Base-by-base conservation (phyloP, 2,888 invertebrate species). In the Hylaea fasciaria region DNA sequence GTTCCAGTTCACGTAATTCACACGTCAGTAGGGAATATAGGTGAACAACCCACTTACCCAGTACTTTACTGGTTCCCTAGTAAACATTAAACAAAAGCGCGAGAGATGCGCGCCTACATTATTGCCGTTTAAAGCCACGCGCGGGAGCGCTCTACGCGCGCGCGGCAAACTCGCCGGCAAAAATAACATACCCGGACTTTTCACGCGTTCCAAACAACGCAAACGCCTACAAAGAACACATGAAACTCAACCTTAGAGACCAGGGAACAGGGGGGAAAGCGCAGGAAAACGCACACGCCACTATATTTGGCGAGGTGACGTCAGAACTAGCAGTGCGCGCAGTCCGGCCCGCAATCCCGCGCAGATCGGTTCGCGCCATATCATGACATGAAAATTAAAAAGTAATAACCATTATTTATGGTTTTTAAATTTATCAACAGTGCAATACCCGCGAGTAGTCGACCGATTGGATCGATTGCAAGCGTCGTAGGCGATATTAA, bases 81-180 rank as follows among this genome's bases (percentile, higher is more conserved):
- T 86, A 86, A 87, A 89, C 85, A 87, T 39, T 57, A 37, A 52
- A 56, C 55, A 56, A 57, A 54, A 45, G 45, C 29, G 48, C 40
- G 50, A 84, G 84, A 79, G 81, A 74, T 74, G 77, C 72, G 73
- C 77, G 75, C 74, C 72, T 68, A 64, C 64, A 69, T 71, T 82
- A 86, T 90, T 85, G 87, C 91, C 91, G 91, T 91, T 91, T 91
- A 78, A 89, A 91, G 91, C 74, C 87, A 87, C 83, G 85, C 84
- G 80, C 80, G 81, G 77, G 76, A 83, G 82, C 86, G 85, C 56
- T 49, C 46, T 48, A 47, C 60, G 60, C 66, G 61, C 66, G 83
- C 86, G 83, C 81, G 82, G 87, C 83, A 87, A 86, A 87, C 82
- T 72, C 82, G 82, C 84, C 81, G 81, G 88, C 90, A 84, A 91